Percentiles rank a stretch among this genome's conserved stretches.
Conservation (phyloP, 1,140 invertebrate species). For the Portunus trituberculatus region DNA sequence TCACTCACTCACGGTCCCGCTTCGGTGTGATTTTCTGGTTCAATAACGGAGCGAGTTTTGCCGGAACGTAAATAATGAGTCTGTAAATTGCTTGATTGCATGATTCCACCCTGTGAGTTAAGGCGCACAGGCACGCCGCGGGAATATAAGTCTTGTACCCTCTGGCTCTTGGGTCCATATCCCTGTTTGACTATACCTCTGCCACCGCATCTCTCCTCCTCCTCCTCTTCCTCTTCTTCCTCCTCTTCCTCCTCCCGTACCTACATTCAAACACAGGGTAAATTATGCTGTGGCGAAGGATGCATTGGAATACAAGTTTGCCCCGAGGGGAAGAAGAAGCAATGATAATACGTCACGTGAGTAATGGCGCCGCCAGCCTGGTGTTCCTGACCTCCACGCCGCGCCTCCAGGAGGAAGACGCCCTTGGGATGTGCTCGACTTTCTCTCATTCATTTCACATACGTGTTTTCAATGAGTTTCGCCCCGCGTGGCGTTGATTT, state of each 20-base stretch:
- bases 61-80: slow-evolving; percentile 66
- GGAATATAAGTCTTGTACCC: neutral
- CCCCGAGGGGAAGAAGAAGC: neutral
- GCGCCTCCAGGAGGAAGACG: neutral
- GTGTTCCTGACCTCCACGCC: neutral
- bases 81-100: slow-evolving; percentile 71
- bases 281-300: slow-evolving; percentile 15
- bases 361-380: neutral
- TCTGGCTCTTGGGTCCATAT: neutral
- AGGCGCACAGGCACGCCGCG: neutral
- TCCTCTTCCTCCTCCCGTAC: neutral
- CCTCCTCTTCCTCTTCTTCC: neutral
- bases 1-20: neutral
- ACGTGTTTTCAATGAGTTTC: no score
- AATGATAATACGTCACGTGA: slow-evolving; percentile 26
- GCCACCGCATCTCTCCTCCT: neutral
- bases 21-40: slow-evolving; percentile 62
- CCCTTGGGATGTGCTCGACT: neutral
- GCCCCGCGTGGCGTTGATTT: no score
- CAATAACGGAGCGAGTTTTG: slow-evolving; percentile 53
- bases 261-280: slow-evolving; percentile 47
- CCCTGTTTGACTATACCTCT: neutral
- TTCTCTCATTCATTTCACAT: no score
- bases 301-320: slow-evolving; percentile 42
- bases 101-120: slow-evolving; percentile 55